Evolutionary conservation across 1,140 invertebrate genomes (phyloP).

Genomic region (Temnothorax longispinosus): DNA sequence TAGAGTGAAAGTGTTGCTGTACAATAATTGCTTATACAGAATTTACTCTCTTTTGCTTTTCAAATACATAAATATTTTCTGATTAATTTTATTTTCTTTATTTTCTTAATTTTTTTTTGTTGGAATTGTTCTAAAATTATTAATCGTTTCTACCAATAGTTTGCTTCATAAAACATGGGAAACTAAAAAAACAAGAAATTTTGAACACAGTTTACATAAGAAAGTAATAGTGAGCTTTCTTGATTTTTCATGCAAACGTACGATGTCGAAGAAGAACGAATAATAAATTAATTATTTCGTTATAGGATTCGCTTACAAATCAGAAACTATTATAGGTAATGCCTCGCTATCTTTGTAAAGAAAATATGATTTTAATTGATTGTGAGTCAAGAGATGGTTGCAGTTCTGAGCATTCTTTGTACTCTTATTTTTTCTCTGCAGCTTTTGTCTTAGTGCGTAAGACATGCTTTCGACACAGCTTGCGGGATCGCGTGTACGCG

Average conservation of each 20-base stretch:
- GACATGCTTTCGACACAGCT: not conserved
- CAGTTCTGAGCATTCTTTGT: not conserved
- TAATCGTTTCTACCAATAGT: not conserved
- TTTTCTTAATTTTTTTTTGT: not conserved
- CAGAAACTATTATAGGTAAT: not conserved
- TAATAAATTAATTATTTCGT: slow-evolving; percentile 21
- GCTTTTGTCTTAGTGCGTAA: not conserved
- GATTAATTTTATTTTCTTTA: not conserved
- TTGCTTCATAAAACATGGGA: not conserved
- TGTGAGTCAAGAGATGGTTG: no score
- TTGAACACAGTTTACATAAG: not conserved
- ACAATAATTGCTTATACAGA: not conserved
- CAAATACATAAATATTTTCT: not conserved
- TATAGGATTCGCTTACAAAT: not conserved
- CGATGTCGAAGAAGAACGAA: not conserved
- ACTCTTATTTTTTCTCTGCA: not conserved
- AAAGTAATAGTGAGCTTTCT: not conserved
- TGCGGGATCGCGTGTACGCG: slow-evolving; percentile 13
- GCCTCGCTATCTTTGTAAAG: not conserved
- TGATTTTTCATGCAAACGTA: not conserved
- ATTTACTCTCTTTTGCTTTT: not conserved
- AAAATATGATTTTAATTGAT: not conserved
- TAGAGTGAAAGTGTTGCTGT: not conserved
- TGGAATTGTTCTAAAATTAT: not conserved
- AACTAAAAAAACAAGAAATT: not conserved